Evolutionary conservation across 1,140 invertebrate species (phyloP).

Genomic region (Sinonovacula constricta): DNA sequence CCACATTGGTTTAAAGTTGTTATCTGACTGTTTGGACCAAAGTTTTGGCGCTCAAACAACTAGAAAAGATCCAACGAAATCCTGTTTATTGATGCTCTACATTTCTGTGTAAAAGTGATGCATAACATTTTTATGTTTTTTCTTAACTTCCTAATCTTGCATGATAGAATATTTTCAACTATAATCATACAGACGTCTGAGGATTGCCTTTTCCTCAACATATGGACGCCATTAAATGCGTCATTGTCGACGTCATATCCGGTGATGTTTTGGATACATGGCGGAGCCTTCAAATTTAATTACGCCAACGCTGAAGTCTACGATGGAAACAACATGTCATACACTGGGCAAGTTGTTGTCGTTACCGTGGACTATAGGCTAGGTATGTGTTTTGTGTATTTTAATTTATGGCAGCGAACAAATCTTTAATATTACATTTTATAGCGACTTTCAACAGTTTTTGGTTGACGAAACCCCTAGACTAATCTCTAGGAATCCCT

Average conservation of each 20-base stretch:
- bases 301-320: conserved; percentile 90
- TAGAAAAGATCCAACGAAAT: neutral
- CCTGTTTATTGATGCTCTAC: neutral
- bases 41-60: neutral
- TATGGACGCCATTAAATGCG: conserved; percentile 84
- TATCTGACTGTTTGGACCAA: neutral
- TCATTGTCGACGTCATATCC: conserved; percentile 76
- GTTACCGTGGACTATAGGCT: conserved; percentile 96
- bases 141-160: neutral
- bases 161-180: neutral
- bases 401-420: too few species aligned
- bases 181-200: conserved; percentile 85
- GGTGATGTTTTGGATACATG: conserved; percentile 97
- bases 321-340: conserved; percentile 89
- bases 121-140: neutral
- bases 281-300: conserved; percentile 95
- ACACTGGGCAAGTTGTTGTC: conserved; percentile 86
- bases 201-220: conserved; percentile 96
- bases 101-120: neutral
- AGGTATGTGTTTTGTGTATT: too few species aligned
- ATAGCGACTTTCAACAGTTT: too few species aligned
- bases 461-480: too few species aligned
- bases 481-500: too few species aligned
- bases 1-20: neutral
- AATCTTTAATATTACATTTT: too few species aligned